Evolutionary conservation across 2,888 invertebrate genomes (phyloP).

Genomic region (Hedya salicella): DNA sequence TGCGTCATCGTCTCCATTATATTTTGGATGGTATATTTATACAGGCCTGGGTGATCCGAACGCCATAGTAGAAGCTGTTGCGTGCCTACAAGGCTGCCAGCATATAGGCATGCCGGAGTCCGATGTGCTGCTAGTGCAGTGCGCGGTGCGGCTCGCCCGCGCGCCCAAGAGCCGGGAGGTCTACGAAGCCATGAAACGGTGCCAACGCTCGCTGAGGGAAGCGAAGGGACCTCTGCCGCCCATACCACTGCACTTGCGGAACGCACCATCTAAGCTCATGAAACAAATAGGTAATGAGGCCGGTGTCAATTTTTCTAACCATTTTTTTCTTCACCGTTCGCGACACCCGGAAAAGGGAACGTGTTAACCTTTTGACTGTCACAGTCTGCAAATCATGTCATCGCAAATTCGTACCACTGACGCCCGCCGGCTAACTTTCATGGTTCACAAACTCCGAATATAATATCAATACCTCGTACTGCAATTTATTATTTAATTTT

Average conservation of each 20-base stretch:
- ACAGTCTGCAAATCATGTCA: no score
- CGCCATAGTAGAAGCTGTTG: constrained; percentile 88
- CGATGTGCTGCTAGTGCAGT: constrained; percentile 91
- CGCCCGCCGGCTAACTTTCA: no score
- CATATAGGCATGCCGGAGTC: constrained; percentile 93
- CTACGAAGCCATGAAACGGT: constrained; percentile 85
- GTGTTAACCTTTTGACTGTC: no score
- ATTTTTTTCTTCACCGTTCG: no score
- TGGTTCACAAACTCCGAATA: no score
- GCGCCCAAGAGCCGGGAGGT: constrained; percentile 90
- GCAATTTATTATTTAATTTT: no score
- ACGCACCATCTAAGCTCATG: constrained; percentile 93
- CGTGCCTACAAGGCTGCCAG: constrained; percentile 92
- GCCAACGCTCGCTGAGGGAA: constrained; percentile 85
- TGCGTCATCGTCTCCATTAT: no score
- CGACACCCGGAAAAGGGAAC: no score
- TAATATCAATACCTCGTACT: no score
- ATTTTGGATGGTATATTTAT: no score
- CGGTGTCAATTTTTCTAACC: no score
- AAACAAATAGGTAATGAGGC: constrained; percentile 87
- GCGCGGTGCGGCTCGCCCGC: constrained; percentile 90
- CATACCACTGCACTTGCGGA: constrained; percentile 91
- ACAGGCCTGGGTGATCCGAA: constrained; percentile 87
- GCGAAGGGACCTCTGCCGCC: constrained; percentile 89
- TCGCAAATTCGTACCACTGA: no score